A percentile compares a stretch with the other conserved stretches of the same genome.
phyloP scores from a whole-genome alignment of 2,797 vertebrate species.

The Allobates femoralis region DNA sequence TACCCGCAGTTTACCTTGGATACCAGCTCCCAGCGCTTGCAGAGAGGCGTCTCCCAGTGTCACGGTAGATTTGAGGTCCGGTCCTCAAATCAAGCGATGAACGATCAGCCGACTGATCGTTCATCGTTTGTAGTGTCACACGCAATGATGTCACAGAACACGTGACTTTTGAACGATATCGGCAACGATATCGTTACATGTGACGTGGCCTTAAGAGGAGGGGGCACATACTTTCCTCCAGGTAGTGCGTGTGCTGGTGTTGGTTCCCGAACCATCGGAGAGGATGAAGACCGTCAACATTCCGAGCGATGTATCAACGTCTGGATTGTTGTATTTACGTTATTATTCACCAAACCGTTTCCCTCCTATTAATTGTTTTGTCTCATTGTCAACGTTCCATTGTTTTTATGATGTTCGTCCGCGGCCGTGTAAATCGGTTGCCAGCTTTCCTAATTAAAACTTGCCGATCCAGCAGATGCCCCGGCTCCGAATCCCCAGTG shows the following conservation, averaged over 20 bases:
- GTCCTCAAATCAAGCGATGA: too few relatives aligned
- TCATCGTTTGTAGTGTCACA: too few relatives aligned
- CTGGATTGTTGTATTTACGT: not conserved
- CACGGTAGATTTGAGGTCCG: too few relatives aligned
- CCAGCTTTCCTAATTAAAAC: slow-evolving; percentile 17
- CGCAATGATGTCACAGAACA: too few relatives aligned
- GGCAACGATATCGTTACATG: too few relatives aligned
- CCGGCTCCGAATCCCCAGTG: not conserved
- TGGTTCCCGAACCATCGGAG: not conserved
- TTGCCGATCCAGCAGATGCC: not conserved
- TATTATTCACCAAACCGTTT: not conserved
- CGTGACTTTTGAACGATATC: too few relatives aligned
- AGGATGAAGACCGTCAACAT: not conserved
- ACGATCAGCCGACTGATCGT: too few relatives aligned
- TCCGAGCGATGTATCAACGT: not conserved
- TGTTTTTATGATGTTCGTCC: not conserved
- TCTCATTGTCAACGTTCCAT: not conserved
- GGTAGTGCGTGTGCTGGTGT: not conserved
- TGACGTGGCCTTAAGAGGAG: too few relatives aligned
- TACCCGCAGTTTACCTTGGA: too few relatives aligned
- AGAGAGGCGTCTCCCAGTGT: too few relatives aligned
- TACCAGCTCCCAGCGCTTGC: too few relatives aligned
- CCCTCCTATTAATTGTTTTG: slow-evolving; percentile 17
- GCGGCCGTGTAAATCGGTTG: slow-evolving; percentile 28
- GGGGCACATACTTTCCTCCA: too few relatives aligned